Evolutionary conservation across 2,113 vertebrate species (phyloP).

Genomic region (Macroglossus sobrinus): DNA sequence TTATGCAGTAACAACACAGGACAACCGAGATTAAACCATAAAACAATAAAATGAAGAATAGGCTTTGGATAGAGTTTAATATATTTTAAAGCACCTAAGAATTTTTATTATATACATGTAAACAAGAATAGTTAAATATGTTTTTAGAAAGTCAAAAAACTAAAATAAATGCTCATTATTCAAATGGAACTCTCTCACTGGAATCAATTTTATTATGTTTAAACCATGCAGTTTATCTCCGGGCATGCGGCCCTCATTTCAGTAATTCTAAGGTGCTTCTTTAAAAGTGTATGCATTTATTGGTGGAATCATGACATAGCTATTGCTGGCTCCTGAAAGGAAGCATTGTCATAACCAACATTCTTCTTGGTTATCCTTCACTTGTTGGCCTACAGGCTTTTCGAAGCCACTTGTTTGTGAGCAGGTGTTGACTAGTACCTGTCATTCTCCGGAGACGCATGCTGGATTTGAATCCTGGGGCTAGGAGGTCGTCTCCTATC

Average conservation of each 20-base stretch:
- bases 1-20: neutral
- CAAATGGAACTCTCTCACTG: neutral
- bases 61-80: conserved; percentile 36
- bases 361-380: conserved; percentile 16
- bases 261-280: conserved; percentile 66
- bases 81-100: conserved; percentile 72
- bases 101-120: neutral
- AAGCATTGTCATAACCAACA: neutral
- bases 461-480: conserved; percentile 99
- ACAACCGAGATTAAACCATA: neutral
- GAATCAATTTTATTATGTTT: neutral
- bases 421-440: conserved; percentile 91
- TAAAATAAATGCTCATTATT: conserved; percentile 37
- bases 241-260: neutral
- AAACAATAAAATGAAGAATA: conserved; percentile 28
- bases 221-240: neutral
- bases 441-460: conserved; percentile 97
- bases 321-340: conserved; percentile 48
- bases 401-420: conserved; percentile 73
- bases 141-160: conserved; percentile 24
- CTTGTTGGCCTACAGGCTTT: conserved; percentile 17
- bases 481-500: conserved; percentile 96
- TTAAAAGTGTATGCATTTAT: conserved; percentile 27
- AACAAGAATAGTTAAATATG: conserved; percentile 36
- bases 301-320: conserved; percentile 8